These are phyloP conservation scores for Saccostrea echinata DNA, from an alignment of 1,140 invertebrate species.

Conservation along the genomic window DNA sequence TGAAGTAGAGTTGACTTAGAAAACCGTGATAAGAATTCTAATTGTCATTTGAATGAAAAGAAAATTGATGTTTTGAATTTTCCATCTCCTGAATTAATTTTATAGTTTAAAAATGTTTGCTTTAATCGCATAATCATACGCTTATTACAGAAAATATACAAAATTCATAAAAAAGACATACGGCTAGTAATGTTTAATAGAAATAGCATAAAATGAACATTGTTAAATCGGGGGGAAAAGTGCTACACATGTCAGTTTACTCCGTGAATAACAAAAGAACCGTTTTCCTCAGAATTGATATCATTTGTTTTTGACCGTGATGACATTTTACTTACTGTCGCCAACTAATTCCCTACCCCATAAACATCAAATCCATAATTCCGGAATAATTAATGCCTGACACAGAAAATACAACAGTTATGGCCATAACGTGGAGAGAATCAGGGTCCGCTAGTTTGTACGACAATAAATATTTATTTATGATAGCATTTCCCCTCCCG, in stretches of 20 bases:
- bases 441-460: neutral
- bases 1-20: neutral
- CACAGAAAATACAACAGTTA: slow-evolving; percentile 26
- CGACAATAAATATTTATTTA: slow-evolving; percentile 31
- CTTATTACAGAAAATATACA: neutral
- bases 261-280: neutral
- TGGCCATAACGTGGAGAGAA: slow-evolving; percentile 14
- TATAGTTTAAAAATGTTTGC: neutral
- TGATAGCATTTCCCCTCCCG: slow-evolving; percentile 2
- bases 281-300: neutral
- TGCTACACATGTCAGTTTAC: neutral
- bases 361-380: slow-evolving; percentile 16
- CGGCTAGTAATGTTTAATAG: no score
- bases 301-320: neutral
- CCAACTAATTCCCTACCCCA: neutral
- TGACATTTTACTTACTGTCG: neutral
- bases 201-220: no score
- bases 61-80: neutral
- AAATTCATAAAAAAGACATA: neutral
- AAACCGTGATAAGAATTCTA: neutral
- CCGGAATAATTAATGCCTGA: slow-evolving; percentile 29
- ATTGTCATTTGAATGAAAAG: neutral
- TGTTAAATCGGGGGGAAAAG: no score
- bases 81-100: neutral
- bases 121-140: neutral